Evolutionary conservation across 2,888 invertebrate genomes (phyloP).

Genomic region (Halictus quadricinctus): DNA sequence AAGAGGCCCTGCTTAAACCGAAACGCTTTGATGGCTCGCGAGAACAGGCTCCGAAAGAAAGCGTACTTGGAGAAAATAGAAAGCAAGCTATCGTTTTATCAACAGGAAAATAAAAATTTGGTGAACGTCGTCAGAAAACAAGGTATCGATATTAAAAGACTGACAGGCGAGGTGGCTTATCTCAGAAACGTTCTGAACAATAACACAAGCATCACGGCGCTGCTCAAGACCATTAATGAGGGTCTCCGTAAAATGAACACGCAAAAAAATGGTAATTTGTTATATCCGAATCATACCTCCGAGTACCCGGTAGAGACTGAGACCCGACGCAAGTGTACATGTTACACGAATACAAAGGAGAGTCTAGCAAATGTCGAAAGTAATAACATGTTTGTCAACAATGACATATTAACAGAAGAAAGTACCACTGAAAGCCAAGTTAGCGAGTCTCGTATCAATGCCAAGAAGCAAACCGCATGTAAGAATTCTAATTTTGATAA

Average conservation of each 20-base stretch:
- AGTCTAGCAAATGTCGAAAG: slow-evolving; percentile 22
- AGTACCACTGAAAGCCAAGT: neutral
- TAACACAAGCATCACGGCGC: slow-evolving; percentile 83
- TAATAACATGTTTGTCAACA: slow-evolving; percentile 26
- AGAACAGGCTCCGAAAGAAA: slow-evolving; percentile 86
- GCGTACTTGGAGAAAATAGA: slow-evolving; percentile 85
- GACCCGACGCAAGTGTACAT: slow-evolving; percentile 10
- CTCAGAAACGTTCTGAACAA: slow-evolving; percentile 84
- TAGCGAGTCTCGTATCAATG: neutral
- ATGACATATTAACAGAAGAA: slow-evolving; percentile 4
- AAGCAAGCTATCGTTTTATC: slow-evolving; percentile 82
- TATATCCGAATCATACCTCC: neutral
- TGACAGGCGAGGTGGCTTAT: slow-evolving; percentile 84
- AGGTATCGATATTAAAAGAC: slow-evolving; percentile 81
- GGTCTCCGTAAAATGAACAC: slow-evolving; percentile 60
- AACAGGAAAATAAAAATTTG: slow-evolving; percentile 83
- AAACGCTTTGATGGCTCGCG: slow-evolving; percentile 86
- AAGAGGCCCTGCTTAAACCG: slow-evolving; percentile 82
- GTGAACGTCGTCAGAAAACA: slow-evolving; percentile 83
- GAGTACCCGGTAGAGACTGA: neutral
- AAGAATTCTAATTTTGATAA: slow-evolving; percentile 20
- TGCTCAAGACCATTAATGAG: slow-evolving; percentile 83
- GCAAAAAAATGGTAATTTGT: slow-evolving; percentile 26
- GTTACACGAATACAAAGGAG: slow-evolving; percentile 22
- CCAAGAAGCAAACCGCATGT: slow-evolving; percentile 17